Base-by-base conservation (phyloP, 2,113 vertebrate genomes). In the Bucco capensis region DNA sequence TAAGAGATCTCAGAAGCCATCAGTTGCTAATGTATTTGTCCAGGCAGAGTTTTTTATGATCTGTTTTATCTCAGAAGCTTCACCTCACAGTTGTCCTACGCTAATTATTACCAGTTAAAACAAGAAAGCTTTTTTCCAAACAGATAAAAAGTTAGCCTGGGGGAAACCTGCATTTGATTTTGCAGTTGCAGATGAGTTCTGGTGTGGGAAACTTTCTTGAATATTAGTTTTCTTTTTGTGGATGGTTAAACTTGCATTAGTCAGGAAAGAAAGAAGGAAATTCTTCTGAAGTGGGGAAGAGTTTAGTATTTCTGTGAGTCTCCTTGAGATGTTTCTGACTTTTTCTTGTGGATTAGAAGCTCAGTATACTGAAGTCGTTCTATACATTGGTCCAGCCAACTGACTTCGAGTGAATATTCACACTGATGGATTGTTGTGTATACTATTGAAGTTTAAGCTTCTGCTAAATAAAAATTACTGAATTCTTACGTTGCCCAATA, bases 1-100 rank as follows among this genome's bases (percentile, higher is more conserved):
- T 90, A 84, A 90, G 89, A 91, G 83, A 83, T 74, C 82, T 93
- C 74, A 73, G 23, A 91, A 86, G n/a, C 15, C 23, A 40, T 76
- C 30, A 56, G 2, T 18, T 64, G 30, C 12, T 62, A 25, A 18
- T 17, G 87, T 93, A 67, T 95, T 94, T 95, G 72, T 72, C 84
- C 57, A 31, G 35, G 60, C 83, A 71, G 71, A 80, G 88, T 8
- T 90, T 91, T n/a, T 94, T 86, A 79, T 79, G 74, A 70, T 66
- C 81, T 93, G 21, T 38, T 79, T 6, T 46, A 38, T 56, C 83
- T 71, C 81, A 16, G 76, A 87, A 54, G 69, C 56, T 89, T 95
- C 49, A 89, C 85, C 69, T 94, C 72, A 53, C 66, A 64, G 54
- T 86, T 96, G 78, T 95, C 92, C 69, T 62, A 66, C 25, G 14